A percentile compares a stretch with the other conserved stretches of the same genome.
Conservation (phyloP, 2,113 vertebrate genomes). For the Eptesicus fuscus region DNA sequence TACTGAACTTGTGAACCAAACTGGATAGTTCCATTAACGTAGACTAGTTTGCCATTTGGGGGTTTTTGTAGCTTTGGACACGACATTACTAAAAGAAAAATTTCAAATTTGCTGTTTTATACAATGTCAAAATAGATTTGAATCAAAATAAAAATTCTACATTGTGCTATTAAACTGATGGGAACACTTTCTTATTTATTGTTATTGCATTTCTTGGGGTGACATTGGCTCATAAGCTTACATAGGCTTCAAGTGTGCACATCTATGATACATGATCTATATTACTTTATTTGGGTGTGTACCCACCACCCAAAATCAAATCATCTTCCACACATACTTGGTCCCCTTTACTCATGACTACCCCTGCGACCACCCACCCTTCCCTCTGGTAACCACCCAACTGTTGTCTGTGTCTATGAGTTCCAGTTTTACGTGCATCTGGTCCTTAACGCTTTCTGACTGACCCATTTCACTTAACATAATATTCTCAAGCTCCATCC, state of each 20-base stretch:
- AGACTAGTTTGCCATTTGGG: not conserved
- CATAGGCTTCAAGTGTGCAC: not conserved
- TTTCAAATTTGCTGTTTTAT: not conserved
- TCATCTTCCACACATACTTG: too few relatives aligned
- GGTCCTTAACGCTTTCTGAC: not conserved
- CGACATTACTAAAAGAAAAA: not conserved
- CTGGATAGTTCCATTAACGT: fast-evolving
- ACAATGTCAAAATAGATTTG: not conserved
- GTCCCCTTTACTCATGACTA: not conserved
- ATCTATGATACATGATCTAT: not conserved
- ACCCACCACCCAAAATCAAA: too few relatives aligned
- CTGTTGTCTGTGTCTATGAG: not conserved
- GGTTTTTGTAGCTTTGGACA: not conserved
- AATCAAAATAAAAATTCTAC: slow-evolving; percentile 18
- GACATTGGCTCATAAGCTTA: not conserved
- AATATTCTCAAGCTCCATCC: not conserved
- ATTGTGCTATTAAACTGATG: not conserved
- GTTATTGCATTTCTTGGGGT: not conserved
- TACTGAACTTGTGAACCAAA: slow-evolving; percentile 65
- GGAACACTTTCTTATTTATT: not conserved
- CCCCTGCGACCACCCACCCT: not conserved
- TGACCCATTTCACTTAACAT: not conserved
- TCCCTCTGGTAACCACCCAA: not conserved
- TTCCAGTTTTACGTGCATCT: not conserved
- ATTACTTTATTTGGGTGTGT: not conserved